These are phyloP conservation scores for Cyprinodon brontotheroides DNA, from an alignment of 2,113 vertebrate species.

Conservation along the genomic window DNA sequence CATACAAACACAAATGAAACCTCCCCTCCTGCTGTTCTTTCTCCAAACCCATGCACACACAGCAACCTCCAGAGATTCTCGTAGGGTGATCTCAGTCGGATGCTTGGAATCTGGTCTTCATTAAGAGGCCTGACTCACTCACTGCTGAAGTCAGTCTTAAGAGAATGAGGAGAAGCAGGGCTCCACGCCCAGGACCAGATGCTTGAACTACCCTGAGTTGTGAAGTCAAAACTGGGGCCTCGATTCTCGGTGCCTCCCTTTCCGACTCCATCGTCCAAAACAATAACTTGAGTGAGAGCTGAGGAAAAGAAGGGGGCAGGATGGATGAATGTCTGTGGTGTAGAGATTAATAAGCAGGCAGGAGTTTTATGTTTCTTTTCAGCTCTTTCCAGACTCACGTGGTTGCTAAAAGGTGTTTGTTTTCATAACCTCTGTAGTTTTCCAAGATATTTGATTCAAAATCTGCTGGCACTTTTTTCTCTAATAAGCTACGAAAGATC, in stretches of 20 bases:
- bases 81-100: constrained; percentile 70
- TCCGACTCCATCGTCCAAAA: constrained; percentile 46
- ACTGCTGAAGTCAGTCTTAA: constrained; percentile 69
- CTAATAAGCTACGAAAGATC: neutral
- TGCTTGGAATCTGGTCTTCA: constrained; percentile 77
- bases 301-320: constrained; percentile 5
- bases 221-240: constrained; percentile 75
- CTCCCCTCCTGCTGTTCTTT: constrained; percentile 21
- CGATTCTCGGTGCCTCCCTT: constrained; percentile 60
- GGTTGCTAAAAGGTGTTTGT: constrained; percentile 32
- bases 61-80: constrained; percentile 71
- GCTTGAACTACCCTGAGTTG: constrained; percentile 66
- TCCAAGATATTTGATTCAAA: neutral
- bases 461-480: neutral
- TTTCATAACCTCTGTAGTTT: constrained; percentile 36
- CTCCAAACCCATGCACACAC: constrained; percentile 41
- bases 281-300: constrained; percentile 37
- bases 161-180: constrained; percentile 56
- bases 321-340: constrained; percentile 5
- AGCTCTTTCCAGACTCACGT: constrained; percentile 30
- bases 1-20: constrained; percentile 15
- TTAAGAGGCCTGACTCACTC: constrained; percentile 78
- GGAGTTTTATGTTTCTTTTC: constrained; percentile 22
- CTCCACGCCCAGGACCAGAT: constrained; percentile 81
- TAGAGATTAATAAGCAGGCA: constrained; percentile 15